These are phyloP conservation scores for Siniperca chuatsi DNA, from an alignment of 2,113 vertebrate genomes.

Conservation along the genomic window DNA sequence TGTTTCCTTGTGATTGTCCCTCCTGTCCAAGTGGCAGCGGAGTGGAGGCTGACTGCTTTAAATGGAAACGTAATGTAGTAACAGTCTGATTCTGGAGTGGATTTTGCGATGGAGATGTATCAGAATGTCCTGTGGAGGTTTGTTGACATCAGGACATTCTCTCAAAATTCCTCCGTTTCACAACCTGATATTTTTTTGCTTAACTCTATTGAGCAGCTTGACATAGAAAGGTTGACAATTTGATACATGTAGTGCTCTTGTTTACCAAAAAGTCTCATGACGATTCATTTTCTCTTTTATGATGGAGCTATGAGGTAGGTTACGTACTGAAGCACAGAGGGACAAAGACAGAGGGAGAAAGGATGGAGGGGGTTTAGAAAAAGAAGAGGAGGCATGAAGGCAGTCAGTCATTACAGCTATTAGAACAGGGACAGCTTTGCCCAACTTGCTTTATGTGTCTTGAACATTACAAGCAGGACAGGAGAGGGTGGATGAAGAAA, in stretches of 20 bases:
- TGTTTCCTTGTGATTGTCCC: conserved; percentile 73
- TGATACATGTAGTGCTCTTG: neutral
- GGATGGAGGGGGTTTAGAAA: conserved; percentile 18
- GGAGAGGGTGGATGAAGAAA: conserved; percentile 35
- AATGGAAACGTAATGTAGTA: conserved; percentile 28
- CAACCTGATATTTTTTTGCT: neutral
- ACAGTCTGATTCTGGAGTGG: neutral
- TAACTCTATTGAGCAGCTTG: neutral
- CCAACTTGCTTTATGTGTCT: conserved; percentile 47
- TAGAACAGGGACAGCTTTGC: conserved; percentile 27
- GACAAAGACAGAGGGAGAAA: conserved; percentile 5
- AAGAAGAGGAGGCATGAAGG: conserved; percentile 22
- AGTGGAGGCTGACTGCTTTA: conserved; percentile 43
- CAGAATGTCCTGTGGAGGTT: neutral
- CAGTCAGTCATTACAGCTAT: conserved; percentile 30
- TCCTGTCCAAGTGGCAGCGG: conserved; percentile 66
- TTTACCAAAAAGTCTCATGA: conserved; percentile 11
- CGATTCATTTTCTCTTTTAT: conserved; percentile 48
- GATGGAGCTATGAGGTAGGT: conserved; percentile 42
- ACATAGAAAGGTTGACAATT: neutral
- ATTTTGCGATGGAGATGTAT: conserved; percentile 13
- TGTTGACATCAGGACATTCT: neutral
- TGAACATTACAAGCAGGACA: conserved; percentile 42
- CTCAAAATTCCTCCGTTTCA: neutral
- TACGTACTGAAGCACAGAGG: conserved; percentile 36